Evolutionary conservation across 2,113 vertebrate genomes (phyloP).

Genomic region (Paradoxurus hermaphroditus): DNA sequence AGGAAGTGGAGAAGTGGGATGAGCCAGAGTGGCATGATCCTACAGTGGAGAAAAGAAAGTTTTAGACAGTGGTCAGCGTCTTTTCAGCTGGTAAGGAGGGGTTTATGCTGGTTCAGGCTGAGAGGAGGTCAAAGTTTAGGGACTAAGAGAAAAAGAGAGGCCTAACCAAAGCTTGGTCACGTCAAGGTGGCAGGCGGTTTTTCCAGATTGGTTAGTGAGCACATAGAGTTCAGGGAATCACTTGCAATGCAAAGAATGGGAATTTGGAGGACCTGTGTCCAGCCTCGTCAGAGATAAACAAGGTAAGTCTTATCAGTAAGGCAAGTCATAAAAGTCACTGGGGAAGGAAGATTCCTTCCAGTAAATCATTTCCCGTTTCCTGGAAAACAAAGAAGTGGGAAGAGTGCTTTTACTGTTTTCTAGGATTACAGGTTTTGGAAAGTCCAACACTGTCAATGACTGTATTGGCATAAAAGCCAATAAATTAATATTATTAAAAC

Average conservation of each 20-base stretch:
- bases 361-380: not conserved
- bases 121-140: not conserved
- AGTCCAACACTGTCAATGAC: not conserved
- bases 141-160: not conserved
- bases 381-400: not conserved
- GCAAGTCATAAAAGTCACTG: not conserved
- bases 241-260: not conserved
- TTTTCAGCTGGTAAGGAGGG: not conserved
- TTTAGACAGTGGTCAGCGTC: not conserved
- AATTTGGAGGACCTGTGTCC: not conserved
- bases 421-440: not conserved
- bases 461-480: not conserved
- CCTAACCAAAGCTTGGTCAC: not conserved
- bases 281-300: not conserved
- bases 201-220: not conserved
- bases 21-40: not conserved
- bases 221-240: not conserved
- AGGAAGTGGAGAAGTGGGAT: not conserved
- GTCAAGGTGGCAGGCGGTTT: not conserved
- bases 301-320: not conserved
- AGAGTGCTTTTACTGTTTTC: not conserved
- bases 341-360: not conserved
- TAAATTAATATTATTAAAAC: not conserved
- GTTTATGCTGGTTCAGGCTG: not conserved
- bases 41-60: not conserved